These are phyloP conservation scores for Euphydryas editha DNA, from an alignment of 2,888 invertebrate species.

Conservation along the genomic window DNA sequence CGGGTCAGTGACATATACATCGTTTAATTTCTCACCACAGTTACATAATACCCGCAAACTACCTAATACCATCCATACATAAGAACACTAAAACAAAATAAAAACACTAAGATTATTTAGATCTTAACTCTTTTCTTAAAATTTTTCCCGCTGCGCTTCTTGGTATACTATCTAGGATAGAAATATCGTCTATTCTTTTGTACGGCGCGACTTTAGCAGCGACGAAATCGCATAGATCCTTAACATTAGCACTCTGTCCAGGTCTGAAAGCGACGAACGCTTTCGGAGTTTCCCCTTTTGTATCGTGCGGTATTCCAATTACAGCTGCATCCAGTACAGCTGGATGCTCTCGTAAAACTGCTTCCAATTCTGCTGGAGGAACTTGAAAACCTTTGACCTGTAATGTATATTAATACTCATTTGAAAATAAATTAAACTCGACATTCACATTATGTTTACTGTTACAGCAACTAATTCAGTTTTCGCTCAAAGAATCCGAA, in stretches of 20 bases:
- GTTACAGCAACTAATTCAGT: too few species aligned
- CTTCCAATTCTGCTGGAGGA: conserved; percentile 95
- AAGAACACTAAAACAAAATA: too few species aligned
- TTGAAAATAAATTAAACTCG: neutral
- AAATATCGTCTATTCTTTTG: conserved; percentile 88
- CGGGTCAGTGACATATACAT: too few species aligned
- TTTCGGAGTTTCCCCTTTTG: conserved; percentile 90
- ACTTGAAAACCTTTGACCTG: conserved; percentile 90
- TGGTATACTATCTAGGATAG: conserved; percentile 87
- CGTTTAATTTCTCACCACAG: too few species aligned
- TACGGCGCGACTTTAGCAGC: conserved; percentile 89
- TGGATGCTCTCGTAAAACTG: conserved; percentile 88
- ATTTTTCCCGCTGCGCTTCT: conserved; percentile 92
- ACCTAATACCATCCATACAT: too few species aligned
- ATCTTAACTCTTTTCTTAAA: conserved; percentile 84
- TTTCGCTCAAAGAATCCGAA: too few species aligned
- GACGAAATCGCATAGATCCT: conserved; percentile 86
- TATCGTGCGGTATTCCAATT: conserved; percentile 88
- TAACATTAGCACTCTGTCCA: conserved; percentile 56
- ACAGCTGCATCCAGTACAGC: conserved; percentile 92
- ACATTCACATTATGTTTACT: too few species aligned
- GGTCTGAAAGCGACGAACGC: conserved; percentile 86
- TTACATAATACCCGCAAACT: too few species aligned
- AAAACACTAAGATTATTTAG: conserved; percentile 55
- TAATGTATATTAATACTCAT: conserved; percentile 40